phyloP scores from a whole-genome alignment of 2,888 invertebrate species.

The Cynaeus angustus region DNA sequence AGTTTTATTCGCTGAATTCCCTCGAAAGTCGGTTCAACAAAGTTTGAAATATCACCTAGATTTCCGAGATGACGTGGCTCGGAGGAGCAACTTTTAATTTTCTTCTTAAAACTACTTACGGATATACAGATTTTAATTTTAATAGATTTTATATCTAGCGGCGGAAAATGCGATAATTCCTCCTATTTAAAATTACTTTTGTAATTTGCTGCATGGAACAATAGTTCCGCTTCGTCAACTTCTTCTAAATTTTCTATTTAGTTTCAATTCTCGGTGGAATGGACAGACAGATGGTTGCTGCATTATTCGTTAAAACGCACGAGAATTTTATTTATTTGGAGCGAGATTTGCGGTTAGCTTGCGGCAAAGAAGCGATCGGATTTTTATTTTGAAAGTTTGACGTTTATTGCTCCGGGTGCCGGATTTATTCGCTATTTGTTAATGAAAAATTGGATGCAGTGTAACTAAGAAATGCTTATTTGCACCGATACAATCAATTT shows the following conservation, averaged over 20 bases:
- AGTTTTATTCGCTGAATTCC: constrained; percentile 44
- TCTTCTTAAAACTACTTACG: constrained; percentile 47
- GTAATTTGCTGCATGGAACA: constrained; percentile 17
- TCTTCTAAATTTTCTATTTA: constrained; percentile 45
- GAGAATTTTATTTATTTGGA: constrained; percentile 34
- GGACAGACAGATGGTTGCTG: constrained; percentile 15
- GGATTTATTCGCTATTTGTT: constrained; percentile 9
- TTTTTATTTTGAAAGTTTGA: constrained; percentile 16
- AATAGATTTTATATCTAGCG: constrained; percentile 41
- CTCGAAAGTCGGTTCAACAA: constrained; percentile 33
- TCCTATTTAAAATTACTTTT: constrained; percentile 41
- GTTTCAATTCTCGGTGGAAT: constrained; percentile 41
- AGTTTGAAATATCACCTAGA: constrained; percentile 47
- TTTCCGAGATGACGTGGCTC: constrained; percentile 34
- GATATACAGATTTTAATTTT: constrained; percentile 46
- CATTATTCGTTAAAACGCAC: constrained; percentile 33
- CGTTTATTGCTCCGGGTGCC: constrained; percentile 16
- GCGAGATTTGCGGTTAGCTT: constrained; percentile 19
- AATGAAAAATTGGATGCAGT: constrained; percentile 9
- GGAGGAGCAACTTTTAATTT: constrained; percentile 48
- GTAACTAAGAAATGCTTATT: no score
- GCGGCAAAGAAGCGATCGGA: constrained; percentile 17
- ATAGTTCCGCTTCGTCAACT: constrained; percentile 29
- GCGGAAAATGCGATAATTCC: constrained; percentile 28
- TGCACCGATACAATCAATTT: no score